Conservation (phyloP, 2,888 invertebrate genomes). For the Zootermopsis nevadensis region DNA sequence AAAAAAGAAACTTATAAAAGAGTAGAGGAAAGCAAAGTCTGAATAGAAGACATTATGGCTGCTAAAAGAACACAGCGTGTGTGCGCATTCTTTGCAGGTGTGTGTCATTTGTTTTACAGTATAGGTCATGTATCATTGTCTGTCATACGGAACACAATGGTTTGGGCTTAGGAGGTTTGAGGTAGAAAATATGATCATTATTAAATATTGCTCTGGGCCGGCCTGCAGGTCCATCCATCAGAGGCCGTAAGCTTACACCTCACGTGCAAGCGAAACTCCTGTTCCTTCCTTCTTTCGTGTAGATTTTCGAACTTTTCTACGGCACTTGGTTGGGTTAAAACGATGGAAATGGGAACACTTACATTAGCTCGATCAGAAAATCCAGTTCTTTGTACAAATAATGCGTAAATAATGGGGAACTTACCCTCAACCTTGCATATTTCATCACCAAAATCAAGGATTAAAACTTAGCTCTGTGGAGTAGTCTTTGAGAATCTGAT, state of each 20-base stretch:
- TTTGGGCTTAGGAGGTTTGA: neutral
- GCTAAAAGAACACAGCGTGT: slow-evolving; percentile 31
- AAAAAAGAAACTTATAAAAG: slow-evolving; percentile 3
- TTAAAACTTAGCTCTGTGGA: too few species aligned
- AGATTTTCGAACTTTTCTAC: neutral
- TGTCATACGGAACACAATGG: slow-evolving; percentile 32
- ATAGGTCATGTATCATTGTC: slow-evolving; percentile 34
- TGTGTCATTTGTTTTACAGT: slow-evolving; percentile 39
- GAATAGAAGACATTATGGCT: slow-evolving; percentile 29
- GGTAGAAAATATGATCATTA: slow-evolving; percentile 27
- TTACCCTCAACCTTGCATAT: too few species aligned
- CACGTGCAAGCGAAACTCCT: neutral
- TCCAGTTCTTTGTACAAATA: too few species aligned
- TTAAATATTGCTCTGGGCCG: slow-evolving; percentile 19
- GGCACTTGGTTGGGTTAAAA: too few species aligned
- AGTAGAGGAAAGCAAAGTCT: neutral
- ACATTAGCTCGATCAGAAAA: too few species aligned
- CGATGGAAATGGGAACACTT: neutral
- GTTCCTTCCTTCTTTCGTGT: neutral
- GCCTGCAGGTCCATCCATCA: slow-evolving; percentile 4
- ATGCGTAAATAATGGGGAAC: too few species aligned
- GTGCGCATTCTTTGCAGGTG: slow-evolving; percentile 35
- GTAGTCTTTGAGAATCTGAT: too few species aligned
- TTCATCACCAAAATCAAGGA: too few species aligned
- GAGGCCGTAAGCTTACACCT: neutral